phyloP scores from a whole-genome alignment of 2,113 vertebrate species.

The Myrmecobius fasciatus region DNA sequence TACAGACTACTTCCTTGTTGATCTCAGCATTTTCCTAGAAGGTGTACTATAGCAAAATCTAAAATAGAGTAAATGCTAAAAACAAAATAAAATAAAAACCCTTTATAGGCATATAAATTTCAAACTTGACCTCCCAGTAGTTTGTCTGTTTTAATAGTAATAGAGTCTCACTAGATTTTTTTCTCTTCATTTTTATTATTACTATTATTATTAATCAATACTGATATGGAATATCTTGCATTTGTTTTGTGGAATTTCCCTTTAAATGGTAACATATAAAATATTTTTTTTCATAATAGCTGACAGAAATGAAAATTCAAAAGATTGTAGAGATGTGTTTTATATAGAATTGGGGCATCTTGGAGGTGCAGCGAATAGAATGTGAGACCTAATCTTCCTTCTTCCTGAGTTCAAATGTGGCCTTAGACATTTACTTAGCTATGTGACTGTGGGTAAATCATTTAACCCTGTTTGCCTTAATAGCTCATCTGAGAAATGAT shows the following conservation, averaged over 20 bases:
- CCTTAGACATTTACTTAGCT: background rate
- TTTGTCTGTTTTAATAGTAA: constrained; percentile 55
- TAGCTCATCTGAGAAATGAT: background rate
- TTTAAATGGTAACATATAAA: constrained; percentile 44
- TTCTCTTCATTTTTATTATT: background rate
- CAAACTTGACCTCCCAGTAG: constrained; percentile 32
- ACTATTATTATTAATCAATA: constrained; percentile 32
- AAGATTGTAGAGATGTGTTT: background rate
- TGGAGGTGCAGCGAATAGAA: background rate
- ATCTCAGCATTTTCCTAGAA: constrained; percentile 40
- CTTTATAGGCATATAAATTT: constrained; percentile 30
- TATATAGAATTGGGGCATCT: background rate
- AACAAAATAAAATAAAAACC: background rate
- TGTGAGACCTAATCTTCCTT: background rate
- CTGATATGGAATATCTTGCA: constrained; percentile 47
- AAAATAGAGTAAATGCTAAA: constrained; percentile 61
- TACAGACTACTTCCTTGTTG: constrained; percentile 23
- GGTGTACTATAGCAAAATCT: constrained; percentile 23
- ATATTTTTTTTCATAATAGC: constrained; percentile 38
- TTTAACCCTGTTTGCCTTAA: background rate
- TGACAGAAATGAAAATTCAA: background rate
- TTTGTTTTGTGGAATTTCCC: constrained; percentile 45
- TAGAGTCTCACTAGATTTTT: background rate
- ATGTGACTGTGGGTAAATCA: background rate
- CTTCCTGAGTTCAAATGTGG: background rate